Percentiles rank a stretch among this genome's conserved stretches.
Conservation (phyloP, 2,888 invertebrate genomes). For the Xanthorhoe designata region DNA sequence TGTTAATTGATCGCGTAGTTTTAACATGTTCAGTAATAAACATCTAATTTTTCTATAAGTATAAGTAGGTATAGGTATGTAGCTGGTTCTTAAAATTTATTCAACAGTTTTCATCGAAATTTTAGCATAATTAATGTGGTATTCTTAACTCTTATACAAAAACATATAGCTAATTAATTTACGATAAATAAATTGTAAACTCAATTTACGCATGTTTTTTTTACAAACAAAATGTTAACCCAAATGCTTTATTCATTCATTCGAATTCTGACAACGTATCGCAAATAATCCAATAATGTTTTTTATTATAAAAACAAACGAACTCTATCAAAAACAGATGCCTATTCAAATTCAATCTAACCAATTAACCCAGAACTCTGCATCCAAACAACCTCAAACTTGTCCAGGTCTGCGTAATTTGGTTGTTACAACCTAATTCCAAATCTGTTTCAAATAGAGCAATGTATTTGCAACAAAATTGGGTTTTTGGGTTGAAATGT, state of each 20-base stretch:
- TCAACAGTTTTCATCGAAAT: too few species aligned
- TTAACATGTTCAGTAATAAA: too few species aligned
- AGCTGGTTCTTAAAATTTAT: too few species aligned
- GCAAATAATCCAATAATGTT: constrained; percentile 1
- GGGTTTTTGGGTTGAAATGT: constrained; percentile 47
- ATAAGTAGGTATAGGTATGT: too few species aligned
- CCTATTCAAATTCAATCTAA: constrained; percentile 3
- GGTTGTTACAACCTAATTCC: constrained; percentile 61
- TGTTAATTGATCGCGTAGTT: too few species aligned
- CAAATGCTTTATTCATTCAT: neutral
- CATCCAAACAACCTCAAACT: constrained; percentile 5
- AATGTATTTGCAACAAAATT: constrained; percentile 42
- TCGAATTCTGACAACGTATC: neutral
- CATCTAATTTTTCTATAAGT: too few species aligned
- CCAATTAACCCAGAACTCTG: constrained; percentile 18
- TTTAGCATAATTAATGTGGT: too few species aligned
- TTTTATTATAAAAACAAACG: constrained; percentile 19
- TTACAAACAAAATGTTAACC: neutral
- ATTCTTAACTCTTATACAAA: too few species aligned
- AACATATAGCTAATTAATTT: too few species aligned
- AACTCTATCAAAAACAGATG: constrained; percentile 30
- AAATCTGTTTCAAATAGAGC: constrained; percentile 32
- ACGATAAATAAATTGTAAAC: too few species aligned
- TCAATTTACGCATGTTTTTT: too few species aligned
- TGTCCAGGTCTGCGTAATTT: constrained; percentile 11